phyloP scores from a whole-genome alignment of 2,888 invertebrate species.

The Crepidodera aurea region DNA sequence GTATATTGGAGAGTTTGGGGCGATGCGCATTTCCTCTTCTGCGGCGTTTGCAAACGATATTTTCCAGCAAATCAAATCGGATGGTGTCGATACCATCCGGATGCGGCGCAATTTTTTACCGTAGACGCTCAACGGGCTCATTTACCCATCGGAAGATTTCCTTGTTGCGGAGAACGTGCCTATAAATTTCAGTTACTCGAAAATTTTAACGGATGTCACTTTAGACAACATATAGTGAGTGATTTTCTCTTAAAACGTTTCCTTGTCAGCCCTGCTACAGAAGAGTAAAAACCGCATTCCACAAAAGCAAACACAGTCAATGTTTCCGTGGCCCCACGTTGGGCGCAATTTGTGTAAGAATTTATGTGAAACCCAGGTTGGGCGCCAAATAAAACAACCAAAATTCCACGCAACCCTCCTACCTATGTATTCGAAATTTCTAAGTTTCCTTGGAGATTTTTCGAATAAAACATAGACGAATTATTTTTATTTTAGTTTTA shows the following conservation, averaged over 20 bases:
- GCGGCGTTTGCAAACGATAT: conserved; percentile 78
- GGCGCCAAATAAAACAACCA: too few relatives aligned
- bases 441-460: too few relatives aligned
- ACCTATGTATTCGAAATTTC: too few relatives aligned
- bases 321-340: too few relatives aligned
- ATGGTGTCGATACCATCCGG: conserved; percentile 86
- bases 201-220: conserved; percentile 73
- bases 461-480: too few relatives aligned
- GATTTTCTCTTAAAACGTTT: too few relatives aligned
- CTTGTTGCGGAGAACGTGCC: conserved; percentile 88
- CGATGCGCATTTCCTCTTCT: conserved; percentile 85
- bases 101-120: conserved; percentile 77
- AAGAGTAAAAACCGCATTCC: too few relatives aligned
- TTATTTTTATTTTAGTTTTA: conserved; percentile 33
- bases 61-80: conserved; percentile 81
- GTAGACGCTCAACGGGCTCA: conserved; percentile 71
- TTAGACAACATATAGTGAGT: conserved; percentile 74
- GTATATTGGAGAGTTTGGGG: conserved; percentile 97
- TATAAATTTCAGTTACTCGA: conserved; percentile 78
- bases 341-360: too few relatives aligned
- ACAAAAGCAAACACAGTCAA: too few relatives aligned
- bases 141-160: conserved; percentile 75
- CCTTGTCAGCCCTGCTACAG: too few relatives aligned
- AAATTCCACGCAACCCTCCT: too few relatives aligned
- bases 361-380: too few relatives aligned